phyloP scores from a whole-genome alignment of 2,113 vertebrate genomes.

The Vanacampus margaritifer region DNA sequence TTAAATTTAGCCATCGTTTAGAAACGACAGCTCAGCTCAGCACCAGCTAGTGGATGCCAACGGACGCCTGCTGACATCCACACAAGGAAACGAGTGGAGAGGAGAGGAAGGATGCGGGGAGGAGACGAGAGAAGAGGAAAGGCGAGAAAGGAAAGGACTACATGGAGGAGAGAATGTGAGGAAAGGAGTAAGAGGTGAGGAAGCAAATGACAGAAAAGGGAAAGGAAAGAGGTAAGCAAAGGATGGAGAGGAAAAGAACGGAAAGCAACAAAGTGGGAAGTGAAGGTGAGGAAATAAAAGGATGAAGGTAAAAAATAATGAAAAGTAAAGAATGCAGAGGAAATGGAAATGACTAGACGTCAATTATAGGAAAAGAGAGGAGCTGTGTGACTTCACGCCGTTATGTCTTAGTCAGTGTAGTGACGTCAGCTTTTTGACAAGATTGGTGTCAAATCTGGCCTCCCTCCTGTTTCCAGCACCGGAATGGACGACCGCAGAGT shows the following conservation, averaged over 20 bases:
- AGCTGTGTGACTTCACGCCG: constrained; percentile 63
- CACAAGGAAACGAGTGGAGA: constrained; percentile 13
- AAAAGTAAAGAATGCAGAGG: background rate
- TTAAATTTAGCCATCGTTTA: constrained; percentile 72
- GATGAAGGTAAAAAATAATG: background rate
- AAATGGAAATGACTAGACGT: background rate
- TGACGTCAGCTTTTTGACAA: constrained; percentile 70
- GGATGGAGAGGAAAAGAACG: background rate
- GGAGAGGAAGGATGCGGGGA: background rate
- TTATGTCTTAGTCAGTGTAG: constrained; percentile 63
- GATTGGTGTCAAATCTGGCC: constrained; percentile 70
- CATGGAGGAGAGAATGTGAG: too few species aligned
- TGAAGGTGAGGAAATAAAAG: background rate
- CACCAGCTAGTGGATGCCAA: constrained; percentile 56
- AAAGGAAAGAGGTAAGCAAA: background rate
- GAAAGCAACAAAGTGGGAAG: background rate
- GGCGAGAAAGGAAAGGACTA: background rate
- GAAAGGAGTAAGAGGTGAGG: background rate
- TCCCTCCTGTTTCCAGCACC: constrained; percentile 64
- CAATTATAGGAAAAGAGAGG: constrained; percentile 15
- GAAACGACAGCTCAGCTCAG: constrained; percentile 59
- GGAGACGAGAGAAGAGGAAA: background rate
- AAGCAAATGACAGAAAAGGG: background rate
- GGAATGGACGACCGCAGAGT: constrained; percentile 29
- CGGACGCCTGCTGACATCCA: constrained; percentile 49